Evolutionary conservation across 2,113 vertebrate species (phyloP).

Genomic region (Corythornis madagascariensis): DNA sequence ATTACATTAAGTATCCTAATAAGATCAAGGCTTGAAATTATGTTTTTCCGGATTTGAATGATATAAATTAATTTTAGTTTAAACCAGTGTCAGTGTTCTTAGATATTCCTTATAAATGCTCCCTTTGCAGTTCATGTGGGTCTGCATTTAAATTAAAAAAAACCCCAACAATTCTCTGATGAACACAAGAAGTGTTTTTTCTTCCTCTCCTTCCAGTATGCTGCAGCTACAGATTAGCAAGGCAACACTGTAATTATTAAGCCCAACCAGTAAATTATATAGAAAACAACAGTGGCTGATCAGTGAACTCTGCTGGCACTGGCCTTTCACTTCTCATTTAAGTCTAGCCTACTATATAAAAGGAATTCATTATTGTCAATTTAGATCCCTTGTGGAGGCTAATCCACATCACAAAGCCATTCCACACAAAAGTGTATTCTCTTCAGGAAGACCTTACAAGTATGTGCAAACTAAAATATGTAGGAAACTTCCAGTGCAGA

Average conservation of each 20-base stretch:
- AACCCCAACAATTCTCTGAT: background rate
- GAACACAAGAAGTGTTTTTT: conserved; percentile 8
- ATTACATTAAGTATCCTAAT: conserved; percentile 71
- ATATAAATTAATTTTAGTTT: conserved; percentile 70
- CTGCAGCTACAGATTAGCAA: conserved; percentile 34
- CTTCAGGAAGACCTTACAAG: conserved; percentile 20
- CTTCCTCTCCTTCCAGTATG: background rate
- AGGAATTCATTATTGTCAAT: conserved; percentile 52
- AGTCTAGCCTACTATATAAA: conserved; percentile 42
- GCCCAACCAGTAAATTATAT: conserved; percentile 32
- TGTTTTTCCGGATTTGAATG: conserved; percentile 67
- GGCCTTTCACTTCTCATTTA: conserved; percentile 63
- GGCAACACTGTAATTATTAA: conserved; percentile 52
- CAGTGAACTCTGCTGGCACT: conserved; percentile 50
- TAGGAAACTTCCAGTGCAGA: background rate
- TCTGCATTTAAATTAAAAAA: conserved; percentile 31
- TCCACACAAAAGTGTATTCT: conserved; percentile 34
- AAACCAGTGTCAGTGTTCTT: conserved; percentile 48
- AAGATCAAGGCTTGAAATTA: conserved; percentile 70
- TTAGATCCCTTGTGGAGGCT: conserved; percentile 53
- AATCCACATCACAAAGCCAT: conserved; percentile 54
- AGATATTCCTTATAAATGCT: conserved; percentile 25
- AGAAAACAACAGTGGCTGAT: conserved; percentile 46
- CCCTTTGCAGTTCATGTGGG: background rate
- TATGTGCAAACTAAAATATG: background rate